A percentile compares a stretch with the other conserved stretches of the same genome.
Conservation (phyloP, 2,797 vertebrate species). For the Coracias cyanogaster region DNA sequence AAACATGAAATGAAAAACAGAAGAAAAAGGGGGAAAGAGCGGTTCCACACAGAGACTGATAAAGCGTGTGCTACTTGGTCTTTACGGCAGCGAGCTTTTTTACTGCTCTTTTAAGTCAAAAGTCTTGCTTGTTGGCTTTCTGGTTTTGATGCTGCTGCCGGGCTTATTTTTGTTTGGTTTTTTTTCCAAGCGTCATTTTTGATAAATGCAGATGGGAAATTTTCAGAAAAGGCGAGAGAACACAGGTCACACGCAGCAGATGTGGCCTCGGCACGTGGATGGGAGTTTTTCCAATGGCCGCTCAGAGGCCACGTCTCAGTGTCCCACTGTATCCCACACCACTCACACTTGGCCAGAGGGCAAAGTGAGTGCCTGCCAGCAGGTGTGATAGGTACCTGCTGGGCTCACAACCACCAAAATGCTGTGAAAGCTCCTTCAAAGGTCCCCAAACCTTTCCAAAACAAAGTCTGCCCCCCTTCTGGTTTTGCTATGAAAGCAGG, state of each 20-base stretch:
- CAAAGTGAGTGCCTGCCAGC: not conserved
- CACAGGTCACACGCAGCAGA: rapidly evolving
- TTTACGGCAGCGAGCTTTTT: not conserved
- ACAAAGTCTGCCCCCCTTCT: not conserved
- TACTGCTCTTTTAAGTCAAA: not conserved
- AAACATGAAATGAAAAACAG: constrained; percentile 39
- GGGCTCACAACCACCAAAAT: not conserved
- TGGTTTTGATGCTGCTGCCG: not conserved
- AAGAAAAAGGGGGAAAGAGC: not conserved
- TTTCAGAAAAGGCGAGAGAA: not conserved
- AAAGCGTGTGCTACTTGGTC: not conserved
- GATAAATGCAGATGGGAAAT: not conserved
- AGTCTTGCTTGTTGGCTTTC: not conserved
- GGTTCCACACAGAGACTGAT: not conserved
- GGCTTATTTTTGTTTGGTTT: not conserved
- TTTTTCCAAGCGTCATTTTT: not conserved
- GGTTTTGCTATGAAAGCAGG: constrained; percentile 39
- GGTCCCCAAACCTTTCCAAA: not conserved
- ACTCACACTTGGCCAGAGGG: not conserved
- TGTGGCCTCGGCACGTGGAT: rapidly evolving
- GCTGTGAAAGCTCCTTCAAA: not conserved
- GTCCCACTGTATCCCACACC: not conserved
- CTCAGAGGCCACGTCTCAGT: not conserved
- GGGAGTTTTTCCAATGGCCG: not conserved
- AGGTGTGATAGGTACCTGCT: not conserved